phyloP scores from a whole-genome alignment of 2,797 vertebrate species.

The Kryptopterus vitreolus region DNA sequence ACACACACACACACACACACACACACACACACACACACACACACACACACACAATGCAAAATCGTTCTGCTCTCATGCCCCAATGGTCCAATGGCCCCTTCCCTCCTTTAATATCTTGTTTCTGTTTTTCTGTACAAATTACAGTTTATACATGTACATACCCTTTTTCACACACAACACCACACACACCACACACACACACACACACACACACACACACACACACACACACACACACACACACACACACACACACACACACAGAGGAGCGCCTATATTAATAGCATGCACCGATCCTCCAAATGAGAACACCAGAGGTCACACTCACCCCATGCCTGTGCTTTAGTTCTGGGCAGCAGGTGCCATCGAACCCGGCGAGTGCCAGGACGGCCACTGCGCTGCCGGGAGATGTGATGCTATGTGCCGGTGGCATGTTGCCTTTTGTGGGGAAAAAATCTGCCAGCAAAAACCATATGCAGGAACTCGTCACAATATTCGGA shows the following conservation, averaged over 20 bases:
- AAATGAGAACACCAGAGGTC: slow-evolving; percentile 29
- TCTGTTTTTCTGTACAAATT: neutral
- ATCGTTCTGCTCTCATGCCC: slow-evolving; percentile 54
- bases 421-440: slow-evolving; percentile 40
- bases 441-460: slow-evolving; percentile 32
- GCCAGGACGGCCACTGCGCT: slow-evolving; percentile 44
- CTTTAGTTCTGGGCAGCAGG: slow-evolving; percentile 39
- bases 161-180: slow-evolving; percentile 57
- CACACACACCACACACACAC: slow-evolving; percentile 31
- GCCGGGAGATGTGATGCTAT: slow-evolving; percentile 39
- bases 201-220: too few relatives aligned
- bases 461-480: slow-evolving; percentile 50
- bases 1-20: slow-evolving; percentile 29
- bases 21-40: slow-evolving; percentile 20
- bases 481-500: slow-evolving; percentile 34
- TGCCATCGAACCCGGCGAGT: slow-evolving; percentile 30
- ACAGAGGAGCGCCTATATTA: slow-evolving; percentile 55
- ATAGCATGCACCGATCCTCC: slow-evolving; percentile 48
- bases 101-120: neutral
- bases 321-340: slow-evolving; percentile 38
- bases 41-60: too few relatives aligned
- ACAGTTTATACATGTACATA: too few relatives aligned
- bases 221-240: too few relatives aligned
- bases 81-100: too few relatives aligned
- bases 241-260: slow-evolving; percentile 51